A percentile compares a stretch with the other conserved stretches of the same genome.
Conservation (phyloP, 2,888 invertebrate species). For the Pheosia tremula region DNA sequence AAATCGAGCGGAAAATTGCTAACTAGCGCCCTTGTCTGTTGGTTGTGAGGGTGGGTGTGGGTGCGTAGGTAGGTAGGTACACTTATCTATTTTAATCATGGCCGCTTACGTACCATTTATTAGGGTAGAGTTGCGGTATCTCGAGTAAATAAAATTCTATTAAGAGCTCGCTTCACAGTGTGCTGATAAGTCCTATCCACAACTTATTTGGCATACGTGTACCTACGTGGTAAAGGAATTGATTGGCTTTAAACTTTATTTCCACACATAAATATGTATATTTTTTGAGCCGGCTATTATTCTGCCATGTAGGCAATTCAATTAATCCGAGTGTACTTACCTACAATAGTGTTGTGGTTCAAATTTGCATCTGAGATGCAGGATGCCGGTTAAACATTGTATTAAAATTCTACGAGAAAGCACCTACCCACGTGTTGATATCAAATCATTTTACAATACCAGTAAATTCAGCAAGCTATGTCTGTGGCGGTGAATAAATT, state of each 20-base stretch:
- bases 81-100: constrained; percentile 5
- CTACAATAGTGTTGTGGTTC: too few relatives aligned
- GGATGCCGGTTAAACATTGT: constrained; percentile 10
- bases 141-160: too few relatives aligned
- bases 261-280: too few relatives aligned
- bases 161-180: too few relatives aligned
- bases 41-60: constrained; percentile 32
- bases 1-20: constrained; percentile 83
- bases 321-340: too few relatives aligned
- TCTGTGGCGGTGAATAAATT: constrained; percentile 39
- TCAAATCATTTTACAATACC: constrained; percentile 48
- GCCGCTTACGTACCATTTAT: not conserved
- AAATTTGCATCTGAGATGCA: not conserved
- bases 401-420: constrained; percentile 32
- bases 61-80: constrained; percentile 10
- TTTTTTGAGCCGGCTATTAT: too few relatives aligned
- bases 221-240: too few relatives aligned
- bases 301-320: too few relatives aligned
- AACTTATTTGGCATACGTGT: too few relatives aligned
- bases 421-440: constrained; percentile 30
- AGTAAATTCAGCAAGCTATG: constrained; percentile 44
- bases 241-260: too few relatives aligned
- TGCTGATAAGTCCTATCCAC: too few relatives aligned
- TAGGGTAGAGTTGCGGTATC: too few relatives aligned
- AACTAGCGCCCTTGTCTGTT: constrained; percentile 54